Percentiles rank a stretch among this genome's conserved stretches.
Evolutionary conservation across 2,888 invertebrate genomes (phyloP).

Genomic region (Coleophora flavipennella): DNA sequence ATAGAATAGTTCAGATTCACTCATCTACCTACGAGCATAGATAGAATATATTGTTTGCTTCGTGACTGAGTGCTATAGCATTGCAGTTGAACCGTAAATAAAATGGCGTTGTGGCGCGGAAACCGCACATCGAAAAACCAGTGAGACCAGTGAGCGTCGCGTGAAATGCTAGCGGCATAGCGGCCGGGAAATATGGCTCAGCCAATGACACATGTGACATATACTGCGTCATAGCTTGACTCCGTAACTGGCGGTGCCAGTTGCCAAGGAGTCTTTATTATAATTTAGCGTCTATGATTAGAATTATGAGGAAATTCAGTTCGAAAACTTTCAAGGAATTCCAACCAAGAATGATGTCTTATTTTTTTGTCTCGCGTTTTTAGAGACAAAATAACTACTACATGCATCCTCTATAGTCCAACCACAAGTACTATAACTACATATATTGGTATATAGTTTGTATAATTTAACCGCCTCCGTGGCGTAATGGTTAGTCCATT

Average conservation of each 20-base stretch:
- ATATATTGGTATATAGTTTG: too few species aligned
- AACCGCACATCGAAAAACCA: constrained; percentile 60
- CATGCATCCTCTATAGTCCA: too few species aligned
- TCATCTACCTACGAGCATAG: constrained; percentile 27
- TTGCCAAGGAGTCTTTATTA: constrained; percentile 4
- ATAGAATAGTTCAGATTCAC: constrained; percentile 36
- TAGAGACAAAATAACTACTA: too few species aligned
- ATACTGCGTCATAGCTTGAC: constrained; percentile 18
- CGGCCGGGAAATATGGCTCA: constrained; percentile 53
- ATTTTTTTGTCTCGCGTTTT: too few species aligned
- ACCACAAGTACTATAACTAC: too few species aligned
- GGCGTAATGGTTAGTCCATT: too few species aligned
- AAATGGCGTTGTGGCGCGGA: constrained; percentile 54
- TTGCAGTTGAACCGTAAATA: constrained; percentile 51
- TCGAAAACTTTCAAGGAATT: not conserved
- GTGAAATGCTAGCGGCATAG: constrained; percentile 59
- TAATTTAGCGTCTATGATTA: not conserved
- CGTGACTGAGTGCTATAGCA: constrained; percentile 46
- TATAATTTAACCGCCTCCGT: too few species aligned
- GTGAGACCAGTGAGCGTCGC: constrained; percentile 52
- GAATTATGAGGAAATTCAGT: not conserved
- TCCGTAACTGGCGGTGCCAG: constrained; percentile 42
- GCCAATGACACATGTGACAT: constrained; percentile 48
- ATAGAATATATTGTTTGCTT: constrained; percentile 18
- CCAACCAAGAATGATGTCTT: not conserved